Evolutionary conservation across 2,797 vertebrate species (phyloP).

Genomic region (Megalops cyprinoides): DNA sequence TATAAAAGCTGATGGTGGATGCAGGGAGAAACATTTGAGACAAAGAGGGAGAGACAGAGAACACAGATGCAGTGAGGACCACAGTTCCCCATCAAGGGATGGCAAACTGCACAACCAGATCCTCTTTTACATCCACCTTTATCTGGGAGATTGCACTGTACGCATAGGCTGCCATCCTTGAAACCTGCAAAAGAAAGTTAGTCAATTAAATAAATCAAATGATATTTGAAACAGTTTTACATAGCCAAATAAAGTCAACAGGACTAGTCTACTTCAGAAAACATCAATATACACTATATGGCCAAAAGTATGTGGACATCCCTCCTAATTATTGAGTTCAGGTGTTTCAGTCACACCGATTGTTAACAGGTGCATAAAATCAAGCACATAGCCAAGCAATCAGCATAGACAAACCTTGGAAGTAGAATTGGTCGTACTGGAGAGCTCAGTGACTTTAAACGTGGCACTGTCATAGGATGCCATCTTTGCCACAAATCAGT

Average conservation of each 20-base stretch:
- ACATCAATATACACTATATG: too few relatives aligned
- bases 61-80: too few relatives aligned
- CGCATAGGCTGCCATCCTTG: conserved; percentile 92
- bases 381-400: too few relatives aligned
- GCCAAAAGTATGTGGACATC: too few relatives aligned
- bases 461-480: too few relatives aligned
- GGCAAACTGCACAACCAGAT: conserved; percentile 95
- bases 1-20: not conserved
- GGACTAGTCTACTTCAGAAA: not conserved
- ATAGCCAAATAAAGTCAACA: not conserved
- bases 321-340: too few relatives aligned
- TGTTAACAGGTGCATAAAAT: too few relatives aligned
- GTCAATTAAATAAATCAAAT: not conserved
- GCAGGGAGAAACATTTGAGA: not conserved
- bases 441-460: too few relatives aligned
- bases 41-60: not conserved
- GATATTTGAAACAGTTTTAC: not conserved
- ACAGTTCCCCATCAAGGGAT: conserved; percentile 79
- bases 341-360: too few relatives aligned
- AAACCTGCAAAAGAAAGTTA: conserved; percentile 73
- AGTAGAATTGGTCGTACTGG: too few relatives aligned
- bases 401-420: too few relatives aligned
- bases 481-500: too few relatives aligned
- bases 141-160: conserved; percentile 96
- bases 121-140: conserved; percentile 93